phyloP scores from a whole-genome alignment of 2,888 invertebrate species.

The Stenolophus ochropezus region DNA sequence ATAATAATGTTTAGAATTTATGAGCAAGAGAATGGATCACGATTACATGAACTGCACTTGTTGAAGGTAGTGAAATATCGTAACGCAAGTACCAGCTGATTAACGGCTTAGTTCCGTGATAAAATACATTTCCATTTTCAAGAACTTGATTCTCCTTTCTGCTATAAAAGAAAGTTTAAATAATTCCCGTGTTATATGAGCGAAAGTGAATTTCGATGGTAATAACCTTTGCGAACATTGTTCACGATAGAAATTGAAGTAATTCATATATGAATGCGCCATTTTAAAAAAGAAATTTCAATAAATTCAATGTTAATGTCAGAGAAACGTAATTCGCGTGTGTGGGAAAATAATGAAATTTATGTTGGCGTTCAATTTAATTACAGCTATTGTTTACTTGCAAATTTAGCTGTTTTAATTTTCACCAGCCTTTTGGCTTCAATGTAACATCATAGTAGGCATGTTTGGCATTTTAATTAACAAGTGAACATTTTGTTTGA shows the following conservation, averaged over 20 bases:
- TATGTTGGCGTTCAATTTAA: constrained; percentile 9
- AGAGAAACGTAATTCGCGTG: constrained; percentile 16
- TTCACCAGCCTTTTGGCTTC: background rate
- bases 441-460: background rate
- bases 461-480: background rate
- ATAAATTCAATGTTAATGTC: constrained; percentile 34
- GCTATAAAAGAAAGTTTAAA: constrained; percentile 37
- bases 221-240: constrained; percentile 23
- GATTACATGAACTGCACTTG: background rate
- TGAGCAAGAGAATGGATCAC: background rate
- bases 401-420: background rate
- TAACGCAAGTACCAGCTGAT: background rate
- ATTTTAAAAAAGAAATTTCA: constrained; percentile 39
- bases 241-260: constrained; percentile 25
- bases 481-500: background rate
- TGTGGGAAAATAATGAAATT: constrained; percentile 13
- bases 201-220: constrained; percentile 37
- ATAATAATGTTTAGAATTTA: background rate
- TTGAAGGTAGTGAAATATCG: background rate
- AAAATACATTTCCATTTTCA: constrained; percentile 32
- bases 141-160: constrained; percentile 1
- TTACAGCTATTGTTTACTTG: background rate
- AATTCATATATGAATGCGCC: constrained; percentile 12
- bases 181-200: constrained; percentile 32
- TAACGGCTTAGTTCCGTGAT: constrained; percentile 16